Conservation (phyloP, 2,113 vertebrate species). For the Aptenodytes patagonicus region DNA sequence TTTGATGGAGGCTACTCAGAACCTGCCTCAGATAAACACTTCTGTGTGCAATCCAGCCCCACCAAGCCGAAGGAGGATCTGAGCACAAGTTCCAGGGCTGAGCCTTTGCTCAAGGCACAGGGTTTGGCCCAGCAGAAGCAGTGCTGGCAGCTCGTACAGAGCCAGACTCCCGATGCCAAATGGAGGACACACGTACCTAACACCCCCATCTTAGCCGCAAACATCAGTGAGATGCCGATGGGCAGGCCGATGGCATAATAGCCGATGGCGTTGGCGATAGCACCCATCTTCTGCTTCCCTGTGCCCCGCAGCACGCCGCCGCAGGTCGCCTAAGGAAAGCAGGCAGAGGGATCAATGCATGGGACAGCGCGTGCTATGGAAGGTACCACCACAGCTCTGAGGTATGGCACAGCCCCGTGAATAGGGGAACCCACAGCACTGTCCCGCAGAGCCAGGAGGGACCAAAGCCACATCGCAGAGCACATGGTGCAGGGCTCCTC, state of each 20-base stretch:
- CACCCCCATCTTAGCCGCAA: constrained; percentile 78
- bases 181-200: constrained; percentile 72
- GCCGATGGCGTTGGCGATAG: constrained; percentile 80
- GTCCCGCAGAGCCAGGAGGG: neutral
- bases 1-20: neutral
- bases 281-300: constrained; percentile 89
- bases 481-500: rapidly evolving
- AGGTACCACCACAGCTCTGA: too few relatives aligned
- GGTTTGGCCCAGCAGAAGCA: neutral
- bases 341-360: rapidly evolving
- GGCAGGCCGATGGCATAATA: constrained; percentile 84
- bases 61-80: rapidly evolving
- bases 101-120: neutral
- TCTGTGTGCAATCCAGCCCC: rapidly evolving
- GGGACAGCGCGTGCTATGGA: neutral
- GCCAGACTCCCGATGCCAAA: rapidly evolving
- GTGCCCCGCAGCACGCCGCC: constrained; percentile 83
- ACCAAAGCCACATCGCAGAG: neutral
- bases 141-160: rapidly evolving
- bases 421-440: neutral
- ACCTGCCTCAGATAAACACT: neutral
- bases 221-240: constrained; percentile 81
- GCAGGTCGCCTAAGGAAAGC: constrained; percentile 74
- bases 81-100: neutral
- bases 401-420: neutral